Evolutionary conservation across 2,888 invertebrate species (phyloP).

Genomic region (Stenurella melanura): DNA sequence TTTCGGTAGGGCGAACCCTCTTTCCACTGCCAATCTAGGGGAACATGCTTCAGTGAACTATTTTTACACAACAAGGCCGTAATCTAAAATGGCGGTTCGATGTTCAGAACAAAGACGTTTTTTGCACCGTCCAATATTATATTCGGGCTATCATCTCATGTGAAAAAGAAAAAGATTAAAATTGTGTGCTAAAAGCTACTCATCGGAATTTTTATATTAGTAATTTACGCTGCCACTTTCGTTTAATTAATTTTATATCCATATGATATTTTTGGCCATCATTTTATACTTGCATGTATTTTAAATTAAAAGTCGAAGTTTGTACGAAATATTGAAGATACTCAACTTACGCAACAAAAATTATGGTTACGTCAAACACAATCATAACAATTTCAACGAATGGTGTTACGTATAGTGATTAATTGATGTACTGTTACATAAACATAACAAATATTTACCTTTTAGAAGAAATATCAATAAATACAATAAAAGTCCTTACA

Average conservation of each 20-base stretch:
- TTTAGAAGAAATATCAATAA: no score
- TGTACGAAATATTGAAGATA: not conserved
- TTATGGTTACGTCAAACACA: no score
- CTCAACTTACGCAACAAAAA: no score
- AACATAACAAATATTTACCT: no score
- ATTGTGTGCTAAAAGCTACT: constrained; percentile 33
- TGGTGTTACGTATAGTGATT: no score
- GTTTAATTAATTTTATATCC: constrained; percentile 31
- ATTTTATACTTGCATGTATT: not conserved
- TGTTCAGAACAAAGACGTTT: constrained; percentile 67
- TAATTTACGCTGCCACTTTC: not conserved
- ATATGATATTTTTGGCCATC: not conserved
- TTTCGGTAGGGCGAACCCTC: constrained; percentile 66
- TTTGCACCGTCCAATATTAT: constrained; percentile 61
- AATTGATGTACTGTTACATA: no score
- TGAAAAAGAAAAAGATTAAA: constrained; percentile 43
- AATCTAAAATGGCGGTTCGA: constrained; percentile 71
- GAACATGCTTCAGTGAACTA: constrained; percentile 72
- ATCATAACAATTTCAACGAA: no score
- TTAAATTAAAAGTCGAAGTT: not conserved
- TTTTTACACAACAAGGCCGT: constrained; percentile 71
- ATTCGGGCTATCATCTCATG: constrained; percentile 44
- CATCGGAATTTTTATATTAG: constrained; percentile 37
- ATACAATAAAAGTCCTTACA: no score
- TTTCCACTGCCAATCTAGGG: constrained; percentile 70